A percentile compares a stretch with the other conserved stretches of the same genome.
Conservation (phyloP, 2,113 vertebrate species). For the Notiomystis cincta region DNA sequence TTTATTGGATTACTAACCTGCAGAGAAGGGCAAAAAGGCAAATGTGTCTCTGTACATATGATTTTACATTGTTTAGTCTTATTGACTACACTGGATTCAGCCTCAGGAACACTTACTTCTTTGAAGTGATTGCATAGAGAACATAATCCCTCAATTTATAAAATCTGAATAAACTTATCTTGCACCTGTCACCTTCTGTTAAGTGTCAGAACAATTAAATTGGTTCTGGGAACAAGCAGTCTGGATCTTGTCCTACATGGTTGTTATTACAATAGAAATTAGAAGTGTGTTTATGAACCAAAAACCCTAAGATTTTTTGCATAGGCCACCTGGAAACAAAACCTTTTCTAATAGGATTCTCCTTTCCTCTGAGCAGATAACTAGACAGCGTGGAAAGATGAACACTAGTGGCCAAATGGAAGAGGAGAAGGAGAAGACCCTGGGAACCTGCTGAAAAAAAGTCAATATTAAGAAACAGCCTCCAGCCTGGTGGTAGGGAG, state of each 20-base stretch:
- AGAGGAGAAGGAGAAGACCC: neutral
- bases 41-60: neutral
- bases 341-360: neutral
- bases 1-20: neutral
- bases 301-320: neutral
- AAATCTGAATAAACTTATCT: neutral
- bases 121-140: neutral
- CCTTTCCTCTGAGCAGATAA: neutral
- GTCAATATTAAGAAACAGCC: neutral
- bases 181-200: neutral
- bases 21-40: neutral
- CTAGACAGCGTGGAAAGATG: rapidly evolving
- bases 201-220: neutral
- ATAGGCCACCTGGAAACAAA: neutral
- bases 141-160: neutral
- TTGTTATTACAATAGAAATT: neutral
- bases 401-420: neutral
- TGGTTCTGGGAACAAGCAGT: neutral
- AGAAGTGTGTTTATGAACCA: neutral
- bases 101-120: neutral
- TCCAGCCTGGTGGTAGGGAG: neutral
- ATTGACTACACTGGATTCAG: neutral
- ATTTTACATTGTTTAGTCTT: neutral
- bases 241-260: neutral
- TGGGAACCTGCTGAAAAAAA: neutral